A percentile compares a stretch with the other conserved stretches of the same genome.
phyloP scores from a whole-genome alignment of 2,113 vertebrate genomes.

The Bufo gargarizans region DNA sequence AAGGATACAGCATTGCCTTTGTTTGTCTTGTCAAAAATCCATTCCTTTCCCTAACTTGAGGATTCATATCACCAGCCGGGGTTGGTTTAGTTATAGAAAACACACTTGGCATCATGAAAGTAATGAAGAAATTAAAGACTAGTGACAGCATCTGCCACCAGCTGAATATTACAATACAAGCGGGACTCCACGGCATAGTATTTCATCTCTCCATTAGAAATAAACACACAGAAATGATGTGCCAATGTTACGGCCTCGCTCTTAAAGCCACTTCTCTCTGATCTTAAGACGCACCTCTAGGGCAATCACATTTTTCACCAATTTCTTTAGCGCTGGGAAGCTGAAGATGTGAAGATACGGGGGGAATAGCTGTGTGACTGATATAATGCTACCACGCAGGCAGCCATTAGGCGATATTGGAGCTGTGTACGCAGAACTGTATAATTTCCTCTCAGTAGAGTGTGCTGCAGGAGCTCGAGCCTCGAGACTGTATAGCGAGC shows the following conservation, averaged over 20 bases:
- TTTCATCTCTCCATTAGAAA: constrained; percentile 18
- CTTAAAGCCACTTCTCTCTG: constrained; percentile 37
- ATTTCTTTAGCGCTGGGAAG: constrained; percentile 23
- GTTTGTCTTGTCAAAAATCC: not conserved
- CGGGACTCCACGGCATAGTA: not conserved
- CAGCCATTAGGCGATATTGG: constrained; percentile 22
- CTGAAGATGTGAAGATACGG: not conserved
- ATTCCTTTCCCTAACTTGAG: not conserved
- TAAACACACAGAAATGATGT: constrained; percentile 7
- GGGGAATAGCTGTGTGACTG: constrained; percentile 8
- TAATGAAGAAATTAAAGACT: constrained; percentile 26
- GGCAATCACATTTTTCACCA: constrained; percentile 32
- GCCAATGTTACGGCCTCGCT: not conserved
- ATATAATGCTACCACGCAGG: not conserved
- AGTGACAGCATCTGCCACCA: constrained; percentile 14
- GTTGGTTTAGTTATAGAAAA: not conserved
- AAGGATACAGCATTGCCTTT: not conserved
- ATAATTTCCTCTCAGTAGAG: constrained; percentile 19
- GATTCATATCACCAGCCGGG: not conserved
- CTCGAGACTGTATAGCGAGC: constrained; percentile 26
- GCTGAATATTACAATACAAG: not conserved
- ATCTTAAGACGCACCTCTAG: constrained; percentile 23
- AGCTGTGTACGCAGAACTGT: constrained; percentile 25
- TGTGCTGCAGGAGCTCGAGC: not conserved
- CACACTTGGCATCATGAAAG: constrained; percentile 3